Evolutionary conservation across 2,113 vertebrate species (phyloP).

Genomic region (Alaudala cheleensis): DNA sequence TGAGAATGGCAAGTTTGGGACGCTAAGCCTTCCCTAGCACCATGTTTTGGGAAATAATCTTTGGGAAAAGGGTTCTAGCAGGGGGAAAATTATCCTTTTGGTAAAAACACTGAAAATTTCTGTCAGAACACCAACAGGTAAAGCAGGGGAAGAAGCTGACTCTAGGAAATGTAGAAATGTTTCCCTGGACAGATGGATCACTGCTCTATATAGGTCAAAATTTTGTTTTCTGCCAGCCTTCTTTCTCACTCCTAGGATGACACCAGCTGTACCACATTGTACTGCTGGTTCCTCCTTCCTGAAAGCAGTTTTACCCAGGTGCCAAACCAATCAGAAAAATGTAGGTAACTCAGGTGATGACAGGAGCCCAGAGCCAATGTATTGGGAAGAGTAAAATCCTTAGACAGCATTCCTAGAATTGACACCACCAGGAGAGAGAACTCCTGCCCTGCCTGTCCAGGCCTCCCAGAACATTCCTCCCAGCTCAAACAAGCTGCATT

Average conservation of each 20-base stretch:
- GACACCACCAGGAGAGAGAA: not conserved
- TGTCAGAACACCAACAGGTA: not conserved
- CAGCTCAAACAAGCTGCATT: not conserved
- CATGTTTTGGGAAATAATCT: not conserved
- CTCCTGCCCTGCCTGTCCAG: not conserved
- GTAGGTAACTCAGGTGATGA: not conserved
- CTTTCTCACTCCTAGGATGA: constrained; percentile 18
- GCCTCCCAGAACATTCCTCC: not conserved
- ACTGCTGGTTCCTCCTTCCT: not conserved
- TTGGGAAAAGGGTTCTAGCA: not conserved
- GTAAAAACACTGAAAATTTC: not conserved
- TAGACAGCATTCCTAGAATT: not conserved
- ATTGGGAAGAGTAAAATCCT: not conserved
- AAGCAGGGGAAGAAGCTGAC: not conserved
- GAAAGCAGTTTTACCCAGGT: not conserved
- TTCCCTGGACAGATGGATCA: not conserved
- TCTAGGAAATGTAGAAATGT: not conserved
- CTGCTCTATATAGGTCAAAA: constrained; percentile 40
- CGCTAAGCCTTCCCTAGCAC: not conserved
- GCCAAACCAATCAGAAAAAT: not conserved
- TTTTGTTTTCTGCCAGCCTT: not conserved
- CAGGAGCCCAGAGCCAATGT: not conserved
- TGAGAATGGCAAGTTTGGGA: not conserved
- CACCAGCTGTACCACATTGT: not conserved
- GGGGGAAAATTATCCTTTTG: not conserved